phyloP scores from a whole-genome alignment of 1,140 invertebrate species.

The Watersipora subatra region DNA sequence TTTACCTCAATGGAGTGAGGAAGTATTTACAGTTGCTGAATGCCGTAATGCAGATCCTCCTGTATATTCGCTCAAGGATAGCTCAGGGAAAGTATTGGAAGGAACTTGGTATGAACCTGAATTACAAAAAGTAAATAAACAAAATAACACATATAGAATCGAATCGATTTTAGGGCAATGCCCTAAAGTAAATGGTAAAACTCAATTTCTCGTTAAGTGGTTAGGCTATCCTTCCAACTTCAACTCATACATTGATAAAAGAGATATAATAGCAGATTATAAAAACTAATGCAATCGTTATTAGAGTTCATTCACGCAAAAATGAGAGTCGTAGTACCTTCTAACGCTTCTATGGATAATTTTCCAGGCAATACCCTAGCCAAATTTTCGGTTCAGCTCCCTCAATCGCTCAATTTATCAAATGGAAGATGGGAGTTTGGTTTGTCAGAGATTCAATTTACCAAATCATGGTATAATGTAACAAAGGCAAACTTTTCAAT shows the following conservation, averaged over 20 bases:
- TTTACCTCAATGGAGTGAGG: conserved; percentile 16
- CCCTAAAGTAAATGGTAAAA: background rate
- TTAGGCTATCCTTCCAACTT: background rate
- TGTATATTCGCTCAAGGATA: conserved; percentile 11
- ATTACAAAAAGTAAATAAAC: background rate
- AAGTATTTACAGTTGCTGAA: conserved; percentile 19
- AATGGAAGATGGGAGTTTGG: background rate
- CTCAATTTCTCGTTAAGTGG: background rate
- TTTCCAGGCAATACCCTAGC: background rate
- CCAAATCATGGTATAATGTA: background rate
- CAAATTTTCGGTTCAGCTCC: background rate
- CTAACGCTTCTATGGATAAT: background rate
- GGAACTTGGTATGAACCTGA: conserved; percentile 6
- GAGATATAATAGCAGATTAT: background rate
- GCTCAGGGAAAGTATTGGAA: conserved; percentile 9
- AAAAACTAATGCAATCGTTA: background rate
- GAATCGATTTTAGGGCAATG: background rate
- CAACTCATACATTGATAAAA: background rate
- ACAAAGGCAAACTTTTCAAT: background rate
- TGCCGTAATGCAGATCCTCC: conserved; percentile 9
- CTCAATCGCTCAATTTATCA: background rate
- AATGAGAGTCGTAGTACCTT: background rate
- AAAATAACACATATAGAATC: conserved; percentile 2
- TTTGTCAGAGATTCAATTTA: background rate
- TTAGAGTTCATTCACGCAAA: background rate